Conservation (phyloP, 2,797 vertebrate genomes). For the Cuniculus paca region DNA sequence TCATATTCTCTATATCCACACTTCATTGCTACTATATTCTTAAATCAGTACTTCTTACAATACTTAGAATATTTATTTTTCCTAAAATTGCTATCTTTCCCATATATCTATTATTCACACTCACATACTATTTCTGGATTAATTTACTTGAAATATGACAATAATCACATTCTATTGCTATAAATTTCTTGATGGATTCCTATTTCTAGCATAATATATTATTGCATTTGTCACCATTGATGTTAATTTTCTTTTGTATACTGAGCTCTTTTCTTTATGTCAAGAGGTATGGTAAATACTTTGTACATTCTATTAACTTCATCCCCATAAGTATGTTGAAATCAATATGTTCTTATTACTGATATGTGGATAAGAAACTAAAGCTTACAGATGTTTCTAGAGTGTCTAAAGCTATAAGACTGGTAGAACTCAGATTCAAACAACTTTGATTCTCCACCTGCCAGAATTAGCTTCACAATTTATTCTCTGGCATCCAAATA, state of each 20-base stretch:
- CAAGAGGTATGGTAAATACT: background rate
- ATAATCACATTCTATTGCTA: background rate
- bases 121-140: background rate
- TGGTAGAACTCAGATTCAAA: background rate
- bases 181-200: background rate
- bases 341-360: background rate
- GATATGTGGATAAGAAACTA: background rate
- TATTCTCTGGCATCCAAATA: background rate
- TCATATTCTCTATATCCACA: background rate
- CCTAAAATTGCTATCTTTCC: background rate
- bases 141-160: constrained; percentile 18
- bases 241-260: constrained; percentile 1
- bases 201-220: constrained; percentile 15
- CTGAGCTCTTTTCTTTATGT: background rate
- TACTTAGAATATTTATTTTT: constrained; percentile 29
- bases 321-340: background rate
- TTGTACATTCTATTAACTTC: background rate
- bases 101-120: background rate
- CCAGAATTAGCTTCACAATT: background rate
- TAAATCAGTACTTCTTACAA: background rate
- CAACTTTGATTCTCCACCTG: background rate
- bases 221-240: background rate
- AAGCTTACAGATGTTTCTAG: background rate
- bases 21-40: background rate
- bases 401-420: background rate